Base-by-base conservation (phyloP, 2,113 vertebrate species). In the Gallinago paraguaiae region DNA sequence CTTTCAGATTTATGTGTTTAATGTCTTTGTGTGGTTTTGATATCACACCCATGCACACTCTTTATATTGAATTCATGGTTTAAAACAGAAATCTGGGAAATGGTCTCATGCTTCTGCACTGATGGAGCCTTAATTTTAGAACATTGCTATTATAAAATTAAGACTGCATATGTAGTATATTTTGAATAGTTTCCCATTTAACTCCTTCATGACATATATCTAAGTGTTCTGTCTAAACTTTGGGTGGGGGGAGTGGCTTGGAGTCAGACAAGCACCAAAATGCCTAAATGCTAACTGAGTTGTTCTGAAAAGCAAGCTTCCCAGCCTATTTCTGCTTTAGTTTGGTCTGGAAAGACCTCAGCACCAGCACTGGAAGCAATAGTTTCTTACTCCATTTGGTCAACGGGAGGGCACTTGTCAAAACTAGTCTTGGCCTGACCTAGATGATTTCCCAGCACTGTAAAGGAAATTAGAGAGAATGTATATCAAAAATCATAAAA, bases 201-300 rank as follows among this genome's bases (percentile, higher is more conserved):
- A 19, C 18, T 50, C 41, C 16, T 65, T 88, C 15, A 41, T 41
- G 11, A 10, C 23, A 27, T 70, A 4, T 53, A 39, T 60, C 23
- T 80, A 82, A 84, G 7, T 15, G 16, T 24, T 37, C 9, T 51
- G 17, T 39, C 33, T 91, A 75, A 83, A 83, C 6, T 18, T 54
- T n/a, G 12, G 18, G 6, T n/a, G 16, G 15, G 2, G 2, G 11
- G 3, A n/a, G 11, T 2, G 3, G 2, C 56, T 75, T 56, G 35
- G 41, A 35, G 10, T 41, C 22, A 77, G 22, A 65, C 30, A 8
- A 70, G 2, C 24, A 75, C 6, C 19, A 67, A 74, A 63, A 53
- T 46, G 15, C 6, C 48, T 33, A 50, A 65, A 67, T 39, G 13
- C 3, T 68, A 89, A 56, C 11, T 11, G 13, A 72, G 3, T 13